phyloP scores from a whole-genome alignment of 2,888 invertebrate species.

The Plagodis pulveraria region DNA sequence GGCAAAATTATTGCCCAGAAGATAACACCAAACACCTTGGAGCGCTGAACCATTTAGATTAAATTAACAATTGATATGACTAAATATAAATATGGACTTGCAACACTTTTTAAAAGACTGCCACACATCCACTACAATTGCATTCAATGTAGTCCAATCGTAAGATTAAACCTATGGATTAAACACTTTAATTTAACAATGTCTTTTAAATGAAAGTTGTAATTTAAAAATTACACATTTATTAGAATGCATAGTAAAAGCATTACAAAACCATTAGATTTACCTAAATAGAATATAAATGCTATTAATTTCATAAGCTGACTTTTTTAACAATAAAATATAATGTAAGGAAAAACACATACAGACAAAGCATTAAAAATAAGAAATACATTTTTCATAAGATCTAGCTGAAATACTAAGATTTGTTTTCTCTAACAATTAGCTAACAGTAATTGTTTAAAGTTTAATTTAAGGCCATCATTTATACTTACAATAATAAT shows the following conservation, averaged over 20 bases:
- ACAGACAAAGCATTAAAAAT: constrained; percentile 14
- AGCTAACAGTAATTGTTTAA: no score
- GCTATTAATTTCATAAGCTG: constrained; percentile 33
- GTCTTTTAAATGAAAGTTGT: constrained; percentile 21
- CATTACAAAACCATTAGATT: constrained; percentile 29
- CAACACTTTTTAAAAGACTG: constrained; percentile 57
- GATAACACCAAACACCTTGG: constrained; percentile 86
- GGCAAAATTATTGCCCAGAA: constrained; percentile 97
- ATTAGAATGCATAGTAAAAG: constrained; percentile 31
- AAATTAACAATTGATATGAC: constrained; percentile 34
- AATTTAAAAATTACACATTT: constrained; percentile 23
- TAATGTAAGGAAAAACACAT: background rate
- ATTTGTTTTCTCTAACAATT: no score
- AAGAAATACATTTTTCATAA: constrained; percentile 15
- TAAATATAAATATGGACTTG: constrained; percentile 32
- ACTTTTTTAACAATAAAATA: constrained; percentile 8
- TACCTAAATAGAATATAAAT: constrained; percentile 27
- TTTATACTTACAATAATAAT: constrained; percentile 22
- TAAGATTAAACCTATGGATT: constrained; percentile 31
- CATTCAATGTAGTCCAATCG: constrained; percentile 42
- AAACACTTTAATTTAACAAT: constrained; percentile 14
- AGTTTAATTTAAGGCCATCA: constrained; percentile 26
- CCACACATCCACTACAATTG: constrained; percentile 21
- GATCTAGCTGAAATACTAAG: no score
- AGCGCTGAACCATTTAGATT: constrained; percentile 64